Conservation (phyloP, 2,888 invertebrate genomes). For the Hypsopygia costalis region DNA sequence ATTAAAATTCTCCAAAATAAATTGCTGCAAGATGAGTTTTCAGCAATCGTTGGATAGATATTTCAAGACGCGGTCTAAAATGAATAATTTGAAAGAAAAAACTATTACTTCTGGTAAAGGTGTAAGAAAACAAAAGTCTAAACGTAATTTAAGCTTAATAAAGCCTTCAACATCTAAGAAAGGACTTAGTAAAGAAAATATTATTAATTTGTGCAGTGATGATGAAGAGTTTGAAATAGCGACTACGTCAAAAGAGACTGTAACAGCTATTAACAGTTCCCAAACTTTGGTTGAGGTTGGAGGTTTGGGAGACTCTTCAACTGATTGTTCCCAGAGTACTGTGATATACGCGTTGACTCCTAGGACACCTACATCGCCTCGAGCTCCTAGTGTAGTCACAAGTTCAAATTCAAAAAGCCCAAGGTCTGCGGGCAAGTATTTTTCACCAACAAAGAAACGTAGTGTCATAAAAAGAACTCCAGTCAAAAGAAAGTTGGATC, state of each 20-base stretch:
- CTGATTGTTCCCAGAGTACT: constrained; percentile 24
- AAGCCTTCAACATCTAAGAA: constrained; percentile 26
- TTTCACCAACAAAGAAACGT: constrained; percentile 56
- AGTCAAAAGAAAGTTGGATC: constrained; percentile 39
- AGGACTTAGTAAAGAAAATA: constrained; percentile 12
- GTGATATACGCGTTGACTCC: constrained; percentile 29
- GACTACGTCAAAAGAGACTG: neutral
- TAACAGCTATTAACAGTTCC: neutral
- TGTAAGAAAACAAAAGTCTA: constrained; percentile 16
- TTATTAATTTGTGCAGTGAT: constrained; percentile 44
- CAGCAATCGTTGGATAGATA: constrained; percentile 32
- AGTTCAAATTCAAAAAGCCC: constrained; percentile 23
- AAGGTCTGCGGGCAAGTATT: constrained; percentile 38
- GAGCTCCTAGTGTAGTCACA: constrained; percentile 13
- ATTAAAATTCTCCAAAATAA: too few relatives aligned
- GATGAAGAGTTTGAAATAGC: constrained; percentile 28
- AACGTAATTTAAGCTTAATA: constrained; percentile 28
- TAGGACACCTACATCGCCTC: constrained; percentile 19
- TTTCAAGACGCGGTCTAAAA: constrained; percentile 30
- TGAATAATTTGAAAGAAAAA: constrained; percentile 9
- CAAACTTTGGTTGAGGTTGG: neutral
- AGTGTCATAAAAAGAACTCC: constrained; percentile 33
- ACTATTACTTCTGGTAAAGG: neutral
- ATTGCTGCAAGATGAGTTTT: neutral
- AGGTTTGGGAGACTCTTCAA: constrained; percentile 5